Evolutionary conservation across 2,113 vertebrate genomes (phyloP), one percentile per base, ranked within the genome.

Genomic region (Trematocara nigrifrons): DNA sequence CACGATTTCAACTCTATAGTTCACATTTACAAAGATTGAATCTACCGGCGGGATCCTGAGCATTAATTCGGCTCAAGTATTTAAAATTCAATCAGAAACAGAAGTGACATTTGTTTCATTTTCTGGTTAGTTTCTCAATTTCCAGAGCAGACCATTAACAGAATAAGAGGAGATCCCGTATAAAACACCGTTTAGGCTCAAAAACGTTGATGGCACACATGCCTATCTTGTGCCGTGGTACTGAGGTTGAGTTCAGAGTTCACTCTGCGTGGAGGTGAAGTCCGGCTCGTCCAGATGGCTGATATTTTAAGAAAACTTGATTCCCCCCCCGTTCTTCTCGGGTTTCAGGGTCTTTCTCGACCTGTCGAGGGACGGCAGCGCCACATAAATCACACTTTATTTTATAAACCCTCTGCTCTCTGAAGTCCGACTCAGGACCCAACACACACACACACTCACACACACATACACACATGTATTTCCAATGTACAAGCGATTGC

Each of bases 321-420:
- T 95, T 94, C 20, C 66, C 9, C n/a, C 3, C 5, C 18, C 9
- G 31, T 49, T 38, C 77, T 42, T 95, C 96, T 97, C 96, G 74
- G 7, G 83, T 97, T 97, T 96, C 96, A 92, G 93, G 88, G 93
- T 92, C 94, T 94, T 95, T 97, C 93, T 96, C 94, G 96, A 93
- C 91, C 94, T 96, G 96, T 66, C 85, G 95, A 79, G 76, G 76
- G 94, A 90, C 90, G 90, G 94, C 64, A 95, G 92, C 93, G 95
- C 81, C 81, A 95, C 95, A 96, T 96, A 97, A 97, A 97, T 97
- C 97, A 97, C 94, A 86, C 92, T 86, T 93, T 95, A 91, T 85
- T 96, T 92, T 92, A 95, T 93, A 94, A 94, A 93, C 94, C 95
- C 95, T 83, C 6, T 16, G 49, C 84, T 86, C 90, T 86, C 86